These are phyloP conservation scores for Stegostoma tigrinum DNA, from an alignment of 2,113 vertebrate species.

Conservation along the genomic window DNA sequence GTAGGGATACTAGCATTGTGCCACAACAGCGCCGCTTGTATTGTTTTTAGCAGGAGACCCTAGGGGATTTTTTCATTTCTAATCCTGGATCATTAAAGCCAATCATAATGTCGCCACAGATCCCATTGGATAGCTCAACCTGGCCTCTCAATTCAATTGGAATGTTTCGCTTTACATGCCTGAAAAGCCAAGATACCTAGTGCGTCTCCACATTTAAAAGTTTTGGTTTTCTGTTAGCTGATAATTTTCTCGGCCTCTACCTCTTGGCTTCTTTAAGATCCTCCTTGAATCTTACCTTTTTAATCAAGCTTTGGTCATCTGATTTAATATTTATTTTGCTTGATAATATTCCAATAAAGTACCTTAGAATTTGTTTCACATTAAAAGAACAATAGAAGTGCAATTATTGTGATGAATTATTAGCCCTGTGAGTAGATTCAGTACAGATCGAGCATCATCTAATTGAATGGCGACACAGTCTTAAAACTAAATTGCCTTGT, in stretches of 20 bases:
- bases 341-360: neutral
- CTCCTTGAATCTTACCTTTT: neutral
- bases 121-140: neutral
- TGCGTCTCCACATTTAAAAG: neutral
- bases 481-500: neutral
- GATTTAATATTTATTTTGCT: neutral
- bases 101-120: neutral
- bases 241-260: neutral
- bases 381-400: neutral
- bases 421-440: neutral
- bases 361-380: neutral
- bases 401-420: neutral
- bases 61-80: neutral
- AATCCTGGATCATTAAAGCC: neutral
- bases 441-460: neutral
- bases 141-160: neutral
- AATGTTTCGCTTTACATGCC: neutral
- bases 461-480: neutral
- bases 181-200: neutral
- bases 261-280: neutral
- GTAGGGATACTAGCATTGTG: too few species aligned
- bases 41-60: neutral
- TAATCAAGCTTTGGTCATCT: neutral
- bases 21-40: too few species aligned
- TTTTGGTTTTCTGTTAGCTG: neutral